A percentile compares a stretch with the other conserved stretches of the same genome.
Conservation (phyloP, 2,888 invertebrate genomes). For the Odontocolon sp. region DNA sequence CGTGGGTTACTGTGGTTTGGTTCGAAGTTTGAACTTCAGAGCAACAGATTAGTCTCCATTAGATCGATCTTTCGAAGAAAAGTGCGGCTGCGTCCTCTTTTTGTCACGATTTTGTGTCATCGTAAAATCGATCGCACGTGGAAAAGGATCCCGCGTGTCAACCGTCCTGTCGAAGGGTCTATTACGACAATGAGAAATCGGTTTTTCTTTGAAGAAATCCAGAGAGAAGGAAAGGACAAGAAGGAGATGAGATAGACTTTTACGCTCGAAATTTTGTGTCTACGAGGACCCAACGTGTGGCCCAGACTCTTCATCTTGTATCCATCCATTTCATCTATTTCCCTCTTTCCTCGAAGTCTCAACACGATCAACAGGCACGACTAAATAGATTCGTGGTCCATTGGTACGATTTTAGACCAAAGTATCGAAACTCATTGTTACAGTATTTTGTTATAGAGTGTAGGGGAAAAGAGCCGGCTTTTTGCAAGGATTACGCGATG, state of each 20-base stretch:
- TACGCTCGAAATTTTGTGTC: slow-evolving; percentile 17
- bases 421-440: slow-evolving; percentile 16
- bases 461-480: neutral
- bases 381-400: slow-evolving; percentile 47
- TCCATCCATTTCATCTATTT: too few relatives aligned
- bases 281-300: slow-evolving; percentile 21
- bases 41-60: slow-evolving; percentile 40
- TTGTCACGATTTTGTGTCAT: slow-evolving; percentile 41
- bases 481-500: slow-evolving; percentile 8
- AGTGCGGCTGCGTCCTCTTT: neutral
- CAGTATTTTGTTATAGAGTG: slow-evolving; percentile 14
- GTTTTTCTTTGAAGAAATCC: slow-evolving; percentile 41
- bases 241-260: slow-evolving; percentile 34
- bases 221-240: slow-evolving; percentile 1
- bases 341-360: slow-evolving; percentile 10
- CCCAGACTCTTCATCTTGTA: neutral
- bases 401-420: slow-evolving; percentile 12
- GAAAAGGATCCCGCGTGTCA: slow-evolving; percentile 7
- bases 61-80: slow-evolving; percentile 13
- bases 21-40: neutral
- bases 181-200: slow-evolving; percentile 47
- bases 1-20: too few relatives aligned
- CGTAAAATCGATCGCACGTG: slow-evolving; percentile 41
- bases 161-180: slow-evolving; percentile 32
- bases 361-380: slow-evolving; percentile 43